Percentiles rank a stretch among this genome's conserved stretches.
Conservation (phyloP, 2,797 vertebrate species). For the Lithobates sylvaticus region DNA sequence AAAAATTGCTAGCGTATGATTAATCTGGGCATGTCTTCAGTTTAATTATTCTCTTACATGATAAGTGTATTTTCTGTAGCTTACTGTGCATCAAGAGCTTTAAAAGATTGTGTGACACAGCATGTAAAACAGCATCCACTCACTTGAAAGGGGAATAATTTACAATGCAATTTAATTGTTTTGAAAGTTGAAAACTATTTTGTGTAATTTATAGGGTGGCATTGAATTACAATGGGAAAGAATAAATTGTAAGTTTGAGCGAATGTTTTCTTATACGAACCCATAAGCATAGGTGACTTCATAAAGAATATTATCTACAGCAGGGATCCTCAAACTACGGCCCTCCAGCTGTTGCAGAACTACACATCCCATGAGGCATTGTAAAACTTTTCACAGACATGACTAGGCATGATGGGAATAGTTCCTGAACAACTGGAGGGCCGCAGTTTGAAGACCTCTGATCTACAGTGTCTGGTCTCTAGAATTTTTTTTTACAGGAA, state of each 20-base stretch:
- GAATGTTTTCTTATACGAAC: neutral
- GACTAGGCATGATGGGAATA: too few species aligned
- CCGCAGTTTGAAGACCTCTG: too few species aligned
- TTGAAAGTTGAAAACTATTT: constrained; percentile 16
- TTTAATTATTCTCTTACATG: constrained; percentile 6
- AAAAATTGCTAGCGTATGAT: neutral
- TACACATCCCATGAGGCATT: too few species aligned
- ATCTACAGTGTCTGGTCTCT: neutral
- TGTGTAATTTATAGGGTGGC: neutral
- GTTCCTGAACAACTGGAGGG: too few species aligned
- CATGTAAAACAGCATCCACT: neutral
- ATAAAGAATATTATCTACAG: neutral
- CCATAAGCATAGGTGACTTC: neutral
- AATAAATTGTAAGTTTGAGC: neutral
- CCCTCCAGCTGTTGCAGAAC: too few species aligned
- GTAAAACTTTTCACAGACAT: too few species aligned
- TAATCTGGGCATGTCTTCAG: neutral
- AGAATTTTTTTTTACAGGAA: neutral
- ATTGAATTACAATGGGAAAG: neutral
- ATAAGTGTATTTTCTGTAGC: constrained; percentile 10
- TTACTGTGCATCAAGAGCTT: constrained; percentile 5
- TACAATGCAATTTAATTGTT: constrained; percentile 1
- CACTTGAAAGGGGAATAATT: neutral
- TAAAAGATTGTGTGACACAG: neutral
- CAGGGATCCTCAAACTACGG: too few species aligned